Base-by-base conservation (phyloP, 2,113 vertebrate species). In the Myodes glareolus region DNA sequence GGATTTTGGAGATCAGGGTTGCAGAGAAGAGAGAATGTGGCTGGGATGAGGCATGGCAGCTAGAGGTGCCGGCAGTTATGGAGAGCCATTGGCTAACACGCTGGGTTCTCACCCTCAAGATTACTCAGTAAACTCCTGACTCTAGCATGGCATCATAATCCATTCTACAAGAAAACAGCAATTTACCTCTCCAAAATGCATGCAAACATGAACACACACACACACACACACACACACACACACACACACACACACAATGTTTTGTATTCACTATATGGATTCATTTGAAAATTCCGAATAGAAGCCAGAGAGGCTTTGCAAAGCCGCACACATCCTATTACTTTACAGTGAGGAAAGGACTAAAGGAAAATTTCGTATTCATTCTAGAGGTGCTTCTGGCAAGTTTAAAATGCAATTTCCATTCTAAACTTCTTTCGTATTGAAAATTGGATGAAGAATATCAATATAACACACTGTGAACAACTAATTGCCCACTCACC, bases 301-400 rank as follows among this genome's bases (percentile, higher is more conserved):
- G 52, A 92, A 77, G 68, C 10, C 52, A 84, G 13, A 1, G 75
- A 94, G 31, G 86, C 19, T 52, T 90, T 68, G 72, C 7, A 90
- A 96, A 91, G 65, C 55, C 70, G 94, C 63, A 95, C 67, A 68
- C 21, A 84, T 42, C 27, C 88, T 86, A 45, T 33, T 92, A 23
- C 47, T 36, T 78, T 76, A 88, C 17, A 68, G 61, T 25, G 19
- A 89, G 67, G 93, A 94, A 36, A 90, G 17, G 33, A 52, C 12
- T 90, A 94, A 90, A 36, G 52, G 47, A 90, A 97, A 16, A 29
- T 1, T 50, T 81, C 76, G 5, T 89, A 95, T 75, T 96, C 12
- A 80, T 73, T 91, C 65, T 91, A 47, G 19, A 91, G 63, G 25
- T 85, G 11, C 65, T 90, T 96, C 78, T 55, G 11, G 89, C 61